Evolutionary conservation across 2,113 vertebrate genomes (phyloP).

Genomic region (Xiphorhynchus elegans): DNA sequence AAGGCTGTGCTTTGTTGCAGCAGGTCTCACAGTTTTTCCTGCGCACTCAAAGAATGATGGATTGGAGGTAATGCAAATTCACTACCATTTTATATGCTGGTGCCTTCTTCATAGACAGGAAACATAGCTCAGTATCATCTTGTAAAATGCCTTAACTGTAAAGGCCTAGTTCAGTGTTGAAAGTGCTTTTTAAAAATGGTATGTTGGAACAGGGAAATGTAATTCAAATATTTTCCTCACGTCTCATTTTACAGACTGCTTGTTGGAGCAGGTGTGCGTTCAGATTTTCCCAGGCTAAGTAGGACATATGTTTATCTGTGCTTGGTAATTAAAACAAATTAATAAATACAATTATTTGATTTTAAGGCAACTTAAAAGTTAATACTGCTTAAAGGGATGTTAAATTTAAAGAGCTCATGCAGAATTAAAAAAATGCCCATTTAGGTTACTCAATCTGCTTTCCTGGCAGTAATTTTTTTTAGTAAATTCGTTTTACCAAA

Average conservation of each 20-base stretch:
- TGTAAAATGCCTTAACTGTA: slow-evolving; percentile 88
- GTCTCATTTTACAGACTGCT: slow-evolving; percentile 54
- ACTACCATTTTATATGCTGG: slow-evolving; percentile 97
- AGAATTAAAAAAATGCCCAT: neutral
- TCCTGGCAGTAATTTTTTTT: neutral
- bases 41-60: slow-evolving; percentile 89
- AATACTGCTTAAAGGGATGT: slow-evolving; percentile 52
- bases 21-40: slow-evolving; percentile 81
- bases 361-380: slow-evolving; percentile 76
- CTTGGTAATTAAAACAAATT: slow-evolving; percentile 75
- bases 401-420: slow-evolving; percentile 46
- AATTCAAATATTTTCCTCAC: slow-evolving; percentile 73
- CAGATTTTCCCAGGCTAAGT: slow-evolving; percentile 56
- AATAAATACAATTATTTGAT: slow-evolving; percentile 77
- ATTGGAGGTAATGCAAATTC: slow-evolving; percentile 99
- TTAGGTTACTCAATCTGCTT: neutral
- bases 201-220: slow-evolving; percentile 58
- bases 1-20: slow-evolving; percentile 85
- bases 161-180: slow-evolving; percentile 70
- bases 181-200: slow-evolving; percentile 71
- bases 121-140: slow-evolving; percentile 97
- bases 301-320: slow-evolving; percentile 60
- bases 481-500: neutral
- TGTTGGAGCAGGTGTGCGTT: slow-evolving; percentile 59
- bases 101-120: slow-evolving; percentile 85